Percentiles rank a stretch among this genome's conserved stretches.
Evolutionary conservation across 2,113 vertebrate genomes (phyloP).

Genomic region (Excalfactoria chinensis): DNA sequence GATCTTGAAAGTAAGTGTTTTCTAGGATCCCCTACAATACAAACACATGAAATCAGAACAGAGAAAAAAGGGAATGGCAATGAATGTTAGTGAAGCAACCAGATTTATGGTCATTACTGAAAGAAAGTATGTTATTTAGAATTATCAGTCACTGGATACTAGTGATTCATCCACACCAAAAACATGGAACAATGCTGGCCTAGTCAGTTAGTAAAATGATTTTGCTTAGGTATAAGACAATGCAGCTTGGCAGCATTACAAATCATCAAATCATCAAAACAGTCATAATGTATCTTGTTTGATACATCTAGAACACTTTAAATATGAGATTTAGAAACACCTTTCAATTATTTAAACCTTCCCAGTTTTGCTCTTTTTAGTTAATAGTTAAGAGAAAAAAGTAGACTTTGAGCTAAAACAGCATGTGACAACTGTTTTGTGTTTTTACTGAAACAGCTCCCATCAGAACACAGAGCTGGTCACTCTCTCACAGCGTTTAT

Average conservation of each 20-base stretch:
- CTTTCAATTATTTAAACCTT: background rate
- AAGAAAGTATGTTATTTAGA: background rate
- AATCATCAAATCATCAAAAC: background rate
- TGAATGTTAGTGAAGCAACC: background rate
- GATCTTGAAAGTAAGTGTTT: background rate
- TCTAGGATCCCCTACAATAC: background rate
- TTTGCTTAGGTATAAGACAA: background rate
- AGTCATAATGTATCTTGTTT: background rate
- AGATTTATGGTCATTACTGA: background rate
- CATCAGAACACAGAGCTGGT: background rate
- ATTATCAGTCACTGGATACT: background rate
- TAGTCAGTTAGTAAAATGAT: background rate
- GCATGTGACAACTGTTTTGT: background rate
- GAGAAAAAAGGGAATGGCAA: background rate
- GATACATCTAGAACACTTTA: background rate
- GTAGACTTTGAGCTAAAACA: background rate
- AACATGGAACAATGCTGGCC: background rate
- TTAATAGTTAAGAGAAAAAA: background rate
- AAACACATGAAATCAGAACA: background rate
- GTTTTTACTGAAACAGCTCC: background rate
- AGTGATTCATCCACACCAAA: background rate
- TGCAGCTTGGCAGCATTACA: background rate
- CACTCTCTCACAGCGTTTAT: background rate
- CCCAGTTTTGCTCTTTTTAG: background rate
- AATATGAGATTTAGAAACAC: background rate